Conservation (phyloP, 2,113 vertebrate genomes). For the Telmatochromis sp. region DNA sequence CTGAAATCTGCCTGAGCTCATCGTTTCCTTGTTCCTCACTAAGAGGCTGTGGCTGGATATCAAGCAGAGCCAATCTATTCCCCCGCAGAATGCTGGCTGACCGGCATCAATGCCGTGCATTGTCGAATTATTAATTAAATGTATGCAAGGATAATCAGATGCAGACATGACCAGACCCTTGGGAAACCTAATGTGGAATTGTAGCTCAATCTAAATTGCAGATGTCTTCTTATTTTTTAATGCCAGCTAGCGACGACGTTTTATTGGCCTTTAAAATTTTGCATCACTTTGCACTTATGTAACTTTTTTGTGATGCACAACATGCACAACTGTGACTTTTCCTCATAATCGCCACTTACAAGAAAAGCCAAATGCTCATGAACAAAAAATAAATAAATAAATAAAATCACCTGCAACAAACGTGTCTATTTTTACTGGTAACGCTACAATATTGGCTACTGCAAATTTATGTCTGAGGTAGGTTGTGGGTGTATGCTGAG, state of each 20-base stretch:
- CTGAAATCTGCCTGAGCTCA: slow-evolving; percentile 65
- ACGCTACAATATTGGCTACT: background rate
- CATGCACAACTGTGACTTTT: background rate
- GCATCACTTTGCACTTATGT: slow-evolving; percentile 41
- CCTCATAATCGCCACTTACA: background rate
- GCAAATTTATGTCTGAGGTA: background rate
- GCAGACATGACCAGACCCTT: slow-evolving; percentile 46
- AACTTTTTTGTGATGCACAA: slow-evolving; percentile 17
- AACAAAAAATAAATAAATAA: background rate
- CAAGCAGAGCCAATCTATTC: slow-evolving; percentile 54
- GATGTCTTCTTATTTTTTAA: slow-evolving; percentile 36
- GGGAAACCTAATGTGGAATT: slow-evolving; percentile 34
- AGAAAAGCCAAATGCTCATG: background rate
- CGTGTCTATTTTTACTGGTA: background rate
- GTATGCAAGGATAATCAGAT: slow-evolving; percentile 60
- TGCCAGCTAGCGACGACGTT: slow-evolving; percentile 14
- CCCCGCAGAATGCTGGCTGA: slow-evolving; percentile 40
- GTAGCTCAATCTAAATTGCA: slow-evolving; percentile 61
- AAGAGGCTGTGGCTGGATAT: slow-evolving; percentile 40
- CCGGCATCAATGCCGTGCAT: slow-evolving; percentile 51
- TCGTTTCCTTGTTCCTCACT: slow-evolving; percentile 40
- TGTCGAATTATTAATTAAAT: slow-evolving; percentile 66
- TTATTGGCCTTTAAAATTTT: slow-evolving; percentile 19
- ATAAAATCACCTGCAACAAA: background rate
- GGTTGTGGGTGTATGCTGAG: background rate